These are phyloP conservation scores for Lacerta agilis DNA, from an alignment of 2,797 vertebrate genomes.

Conservation along the genomic window DNA sequence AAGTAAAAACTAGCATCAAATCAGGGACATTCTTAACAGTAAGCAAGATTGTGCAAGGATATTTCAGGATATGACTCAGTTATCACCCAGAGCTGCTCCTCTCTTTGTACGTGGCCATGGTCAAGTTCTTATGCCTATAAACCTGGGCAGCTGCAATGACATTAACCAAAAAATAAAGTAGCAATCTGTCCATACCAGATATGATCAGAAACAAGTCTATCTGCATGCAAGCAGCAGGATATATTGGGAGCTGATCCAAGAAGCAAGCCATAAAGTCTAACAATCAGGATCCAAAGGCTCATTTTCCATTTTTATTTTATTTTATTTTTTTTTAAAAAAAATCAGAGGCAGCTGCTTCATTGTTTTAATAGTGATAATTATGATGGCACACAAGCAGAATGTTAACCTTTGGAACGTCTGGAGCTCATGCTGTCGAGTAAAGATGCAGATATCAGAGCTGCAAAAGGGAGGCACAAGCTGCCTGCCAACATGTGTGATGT, in stretches of 20 bases:
- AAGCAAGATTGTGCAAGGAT: too few relatives aligned
- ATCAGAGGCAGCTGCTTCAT: constrained; percentile 64
- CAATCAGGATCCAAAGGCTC: constrained; percentile 51
- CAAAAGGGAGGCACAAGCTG: background rate
- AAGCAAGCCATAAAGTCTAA: constrained; percentile 65
- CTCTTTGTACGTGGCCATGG: background rate
- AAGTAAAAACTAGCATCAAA: background rate
- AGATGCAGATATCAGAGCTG: background rate
- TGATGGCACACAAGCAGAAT: constrained; percentile 51
- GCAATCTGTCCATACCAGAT: constrained; percentile 68
- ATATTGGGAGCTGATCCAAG: constrained; percentile 60
- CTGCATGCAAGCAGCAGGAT: constrained; percentile 50
- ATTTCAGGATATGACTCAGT: background rate
- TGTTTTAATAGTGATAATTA: constrained; percentile 67
- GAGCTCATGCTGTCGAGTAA: constrained; percentile 35
- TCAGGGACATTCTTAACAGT: background rate
- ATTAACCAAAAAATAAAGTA: constrained; percentile 9
- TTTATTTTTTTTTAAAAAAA: background rate
- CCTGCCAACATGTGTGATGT: background rate
- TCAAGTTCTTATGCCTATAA: constrained; percentile 24
- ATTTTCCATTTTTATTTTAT: constrained; percentile 37
- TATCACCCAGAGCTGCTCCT: background rate
- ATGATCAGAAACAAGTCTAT: constrained; percentile 42
- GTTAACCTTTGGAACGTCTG: constrained; percentile 46
- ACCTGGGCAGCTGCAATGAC: constrained; percentile 25